These are phyloP conservation scores for Porites australiensis DNA, from an alignment of 64 coral and sea anemone species.

Conservation along the genomic window DNA sequence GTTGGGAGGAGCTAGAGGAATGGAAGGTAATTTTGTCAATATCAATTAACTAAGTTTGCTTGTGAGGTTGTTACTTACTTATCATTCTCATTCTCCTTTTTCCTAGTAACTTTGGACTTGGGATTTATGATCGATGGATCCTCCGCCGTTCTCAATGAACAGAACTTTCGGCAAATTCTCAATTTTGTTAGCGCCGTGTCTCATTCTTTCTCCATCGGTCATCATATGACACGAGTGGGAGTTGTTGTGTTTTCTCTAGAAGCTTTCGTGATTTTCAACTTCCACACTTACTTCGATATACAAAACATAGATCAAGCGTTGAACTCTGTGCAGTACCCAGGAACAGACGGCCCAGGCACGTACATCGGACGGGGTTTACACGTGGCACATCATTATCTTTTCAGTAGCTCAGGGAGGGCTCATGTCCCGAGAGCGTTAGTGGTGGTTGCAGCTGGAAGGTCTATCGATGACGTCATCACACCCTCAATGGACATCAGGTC, in stretches of 20 bases:
- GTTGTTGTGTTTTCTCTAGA: constrained; percentile 83
- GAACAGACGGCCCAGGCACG: constrained; percentile 90
- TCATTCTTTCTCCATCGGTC: constrained; percentile 70
- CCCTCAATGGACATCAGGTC: constrained; percentile 72
- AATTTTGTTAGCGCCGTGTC: constrained; percentile 83
- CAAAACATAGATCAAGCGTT: constrained; percentile 85
- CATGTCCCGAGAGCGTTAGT: constrained; percentile 72
- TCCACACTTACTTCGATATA: constrained; percentile 91
- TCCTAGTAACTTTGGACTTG: constrained; percentile 75
- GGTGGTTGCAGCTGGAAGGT: constrained; percentile 79
- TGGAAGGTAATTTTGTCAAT: neutral
- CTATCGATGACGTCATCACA: constrained; percentile 89
- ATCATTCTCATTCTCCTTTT: neutral
- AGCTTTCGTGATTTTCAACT: constrained; percentile 93
- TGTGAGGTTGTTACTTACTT: too few relatives aligned
- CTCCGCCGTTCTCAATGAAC: constrained; percentile 65
- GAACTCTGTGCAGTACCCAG: constrained; percentile 80
- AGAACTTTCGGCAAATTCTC: constrained; percentile 90
- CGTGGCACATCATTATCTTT: constrained; percentile 71
- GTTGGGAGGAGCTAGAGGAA: constrained; percentile 24
- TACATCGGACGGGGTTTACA: constrained; percentile 90
- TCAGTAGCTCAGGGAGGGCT: constrained; percentile 59
- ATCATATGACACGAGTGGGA: constrained; percentile 65
- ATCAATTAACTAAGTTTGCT: too few relatives aligned
- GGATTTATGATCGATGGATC: constrained; percentile 92